Evolutionary conservation across 2,888 invertebrate species (phyloP).

Genomic region (Drosophila neutralis): DNA sequence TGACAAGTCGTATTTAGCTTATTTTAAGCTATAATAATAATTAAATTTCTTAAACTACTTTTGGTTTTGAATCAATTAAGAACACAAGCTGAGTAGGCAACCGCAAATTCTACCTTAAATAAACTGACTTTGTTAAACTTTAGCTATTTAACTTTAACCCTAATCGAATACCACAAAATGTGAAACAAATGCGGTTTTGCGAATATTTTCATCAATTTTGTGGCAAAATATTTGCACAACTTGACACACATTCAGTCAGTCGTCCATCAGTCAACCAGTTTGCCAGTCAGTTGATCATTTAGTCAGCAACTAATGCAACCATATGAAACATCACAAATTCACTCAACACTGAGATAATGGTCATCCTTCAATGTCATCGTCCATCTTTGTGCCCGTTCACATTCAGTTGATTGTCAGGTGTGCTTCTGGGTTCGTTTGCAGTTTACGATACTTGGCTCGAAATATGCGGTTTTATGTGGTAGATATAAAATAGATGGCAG

Average conservation of each 20-base stretch:
- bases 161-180: constrained; percentile 22
- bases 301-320: constrained; percentile 55
- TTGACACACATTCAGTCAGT: constrained; percentile 3
- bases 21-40: background rate
- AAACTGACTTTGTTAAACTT: background rate
- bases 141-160: background rate
- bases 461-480: constrained; percentile 39
- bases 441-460: constrained; percentile 47
- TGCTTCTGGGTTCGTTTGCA: constrained; percentile 19
- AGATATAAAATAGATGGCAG: constrained; percentile 31
- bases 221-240: constrained; percentile 52
- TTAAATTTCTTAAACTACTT: background rate
- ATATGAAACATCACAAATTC: constrained; percentile 56
- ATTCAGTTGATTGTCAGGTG: constrained; percentile 6
- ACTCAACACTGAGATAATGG: constrained; percentile 31
- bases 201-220: constrained; percentile 41
- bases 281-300: background rate
- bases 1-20: background rate
- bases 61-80: background rate
- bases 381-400: constrained; percentile 25
- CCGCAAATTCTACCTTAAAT: background rate
- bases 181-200: background rate
- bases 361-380: constrained; percentile 47
- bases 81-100: background rate
- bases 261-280: constrained; percentile 5